Evolutionary conservation across 2,113 vertebrate species (phyloP), one percentile per base, ranked within the genome.

Genomic region (Pygathrix nemaeus): DNA sequence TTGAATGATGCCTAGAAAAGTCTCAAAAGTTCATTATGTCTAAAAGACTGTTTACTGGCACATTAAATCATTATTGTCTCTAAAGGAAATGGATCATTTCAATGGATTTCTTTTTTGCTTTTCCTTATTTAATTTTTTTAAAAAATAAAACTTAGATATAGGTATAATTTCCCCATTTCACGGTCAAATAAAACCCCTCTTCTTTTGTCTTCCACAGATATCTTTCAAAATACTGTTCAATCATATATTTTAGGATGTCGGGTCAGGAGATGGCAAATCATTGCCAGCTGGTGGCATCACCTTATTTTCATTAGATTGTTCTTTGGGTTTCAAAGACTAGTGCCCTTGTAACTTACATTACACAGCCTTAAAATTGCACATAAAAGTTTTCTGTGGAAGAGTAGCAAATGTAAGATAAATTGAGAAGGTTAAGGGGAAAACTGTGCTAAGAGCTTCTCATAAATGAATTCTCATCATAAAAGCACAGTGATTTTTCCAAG

Each of bases 321-420:
- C 75, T 90, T 73, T 96, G 90, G 72, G 70, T 94, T 98, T 98
- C 86, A 93, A 97, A 96, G 95, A 97, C 80, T 88, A 93, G 92
- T 52, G 90, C 79, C 90, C 93, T 97, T 96, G 93, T 85, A 96
- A 96, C 96, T 97, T 97, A 96, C 35, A 97, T 95, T 98, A 81
- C 52, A 57, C 2, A 83, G 93, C 91, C 85, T 94, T 97, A 95
- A 98, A 98, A 97, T 83, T 97, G 87, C 89, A 90, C 94, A 85
- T 97, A 68, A 13, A 50, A 97, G 96, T 98, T 97, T 98, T 82
- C 98, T 97, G 68, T 96, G 96, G 76, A 86, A 98, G 91, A 95
- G 57, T 70, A 95, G 97, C 94, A 96, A 98, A 97, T 96, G 97
- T 98, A 98, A 98, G 98, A 97, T 97, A 93, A 98, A 98, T 98